Evolutionary conservation across 2,113 vertebrate genomes (phyloP).

Genomic region (Gallinago jamesoni): DNA sequence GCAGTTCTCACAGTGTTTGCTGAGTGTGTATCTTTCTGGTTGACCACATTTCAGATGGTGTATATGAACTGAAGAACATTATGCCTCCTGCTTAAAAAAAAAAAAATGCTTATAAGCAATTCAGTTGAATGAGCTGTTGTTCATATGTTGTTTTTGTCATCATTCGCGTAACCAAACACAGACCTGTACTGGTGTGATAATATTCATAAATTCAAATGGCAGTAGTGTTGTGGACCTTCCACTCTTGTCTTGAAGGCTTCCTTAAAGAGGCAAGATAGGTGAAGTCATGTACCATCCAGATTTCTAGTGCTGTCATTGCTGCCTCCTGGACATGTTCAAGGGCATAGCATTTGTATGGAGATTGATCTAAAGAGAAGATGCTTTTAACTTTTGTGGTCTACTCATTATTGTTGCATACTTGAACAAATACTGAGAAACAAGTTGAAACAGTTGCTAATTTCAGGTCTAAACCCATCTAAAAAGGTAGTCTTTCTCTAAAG

Average conservation of each 20-base stretch:
- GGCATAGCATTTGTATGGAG: not conserved
- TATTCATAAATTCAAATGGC: not conserved
- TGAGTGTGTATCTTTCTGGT: not conserved
- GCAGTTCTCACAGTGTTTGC: not conserved
- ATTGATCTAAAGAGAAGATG: not conserved
- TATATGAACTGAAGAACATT: not conserved
- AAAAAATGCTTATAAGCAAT: not conserved
- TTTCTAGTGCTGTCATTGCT: not conserved
- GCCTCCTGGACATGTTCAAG: not conserved
- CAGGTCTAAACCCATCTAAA: not conserved
- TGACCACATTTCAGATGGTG: not conserved
- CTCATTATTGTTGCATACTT: not conserved
- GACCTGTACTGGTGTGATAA: not conserved
- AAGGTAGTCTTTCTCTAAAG: not conserved
- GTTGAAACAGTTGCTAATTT: not conserved
- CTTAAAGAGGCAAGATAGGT: accelerated
- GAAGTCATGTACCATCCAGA: not conserved
- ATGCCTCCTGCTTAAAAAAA: not conserved
- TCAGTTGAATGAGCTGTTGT: not conserved
- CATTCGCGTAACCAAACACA: not conserved
- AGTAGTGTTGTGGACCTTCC: not conserved
- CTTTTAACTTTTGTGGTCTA: not conserved
- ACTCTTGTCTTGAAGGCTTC: not conserved
- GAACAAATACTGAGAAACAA: not conserved
- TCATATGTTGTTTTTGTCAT: not conserved